Evolutionary conservation across 2,797 vertebrate species (phyloP), one percentile per base, ranked within the genome.

Genomic region (Pantherophis vulpinus): DNA sequence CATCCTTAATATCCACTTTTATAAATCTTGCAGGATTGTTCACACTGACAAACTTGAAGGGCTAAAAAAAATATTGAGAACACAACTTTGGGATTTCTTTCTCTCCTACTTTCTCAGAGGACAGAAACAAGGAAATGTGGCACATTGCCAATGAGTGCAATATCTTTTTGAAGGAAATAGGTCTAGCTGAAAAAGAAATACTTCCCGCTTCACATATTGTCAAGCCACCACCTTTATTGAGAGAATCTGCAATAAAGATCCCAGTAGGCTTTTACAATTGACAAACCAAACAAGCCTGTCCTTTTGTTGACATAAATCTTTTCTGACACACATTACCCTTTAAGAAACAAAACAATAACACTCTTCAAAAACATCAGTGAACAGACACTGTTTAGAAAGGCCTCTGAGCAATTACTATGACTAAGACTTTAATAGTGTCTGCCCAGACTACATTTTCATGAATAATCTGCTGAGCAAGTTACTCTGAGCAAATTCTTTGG

Each of bases 391-490:
- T 91, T 92, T 25, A 86, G 32, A 63, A 97, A 94, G 60, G 88
- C 29, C 86, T 94, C 94, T 93, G 93, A 95, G 94, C 88, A 58
- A 83, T 93, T 94, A 2, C 88, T 95, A 90, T 94, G 91, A 93
- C 94, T 94, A 94, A 95, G 86, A 60, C 88, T 96, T 96, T 96
- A 96, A 96, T 94, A 51, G 42, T 92, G 86, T 86, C 47, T 97
- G 95, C 94, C 95, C 94, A 94, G 95, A 93, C 91, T 96, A 92
- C 91, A 94, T 95, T 96, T 97, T 95, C 94, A 95, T 96, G 96
- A 93, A 95, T 94, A 94, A 94, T 96, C 92, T 96, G 91, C 94
- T 92, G 95, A 96, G 87, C 88, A 87, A 95, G 88, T 91, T 95
- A 90, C 93, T 93, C 94, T 95, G 27, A 37, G 16, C 91, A 95